Base-by-base conservation (phyloP, 2,797 vertebrate species). In the Tokudaia tokunoshimensis region DNA sequence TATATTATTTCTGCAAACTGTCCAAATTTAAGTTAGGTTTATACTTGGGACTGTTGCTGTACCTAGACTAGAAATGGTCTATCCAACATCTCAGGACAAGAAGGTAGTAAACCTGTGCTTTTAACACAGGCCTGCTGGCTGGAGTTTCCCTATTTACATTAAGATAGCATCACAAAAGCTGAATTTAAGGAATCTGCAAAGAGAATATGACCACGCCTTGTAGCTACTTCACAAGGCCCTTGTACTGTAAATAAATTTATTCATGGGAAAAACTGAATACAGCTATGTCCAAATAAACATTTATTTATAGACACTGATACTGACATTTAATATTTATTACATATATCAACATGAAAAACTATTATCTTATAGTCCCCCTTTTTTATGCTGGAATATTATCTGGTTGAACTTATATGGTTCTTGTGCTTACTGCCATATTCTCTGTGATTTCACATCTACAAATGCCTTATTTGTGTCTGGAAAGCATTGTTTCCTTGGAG, bases 261-360 rank as follows among this genome's bases (percentile, higher is more conserved):
- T 17, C 74, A 59, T 44, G 85, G 41, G n/a, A 74, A 55, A 67
- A 92, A 67, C 52, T 74, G 44, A 92, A 83, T 37, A 34, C 50
- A 37, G 3, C 24, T 82, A 7, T 52, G 52, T 88, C 75, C 65
- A 57, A 87, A 90, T 94, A 72, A 44, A 47, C 44, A 10, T 31
- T 31, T 82, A 79, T 89, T 91, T 86, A 57, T 65, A 17, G 63
- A 63, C 1, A 67, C 24, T 57, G 47, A 79, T 72, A 20, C 17
- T 92, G 14, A 24, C 47, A 76, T 96, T 95, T 59, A 11, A 22
- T 59, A 15, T 89, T 50, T 94, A 93, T 92, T 59, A 75, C 13
- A 79, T 44, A 87, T 76, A 24, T 34, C 20, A 57, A 13, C 17
- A 47, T 55, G 57, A 81, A 91, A 57, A 87, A 75, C 19, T 19